Evolutionary conservation across 1,140 invertebrate species (phyloP), one percentile per base, ranked within the genome.

Genomic region (Vanessa tameamea): DNA sequence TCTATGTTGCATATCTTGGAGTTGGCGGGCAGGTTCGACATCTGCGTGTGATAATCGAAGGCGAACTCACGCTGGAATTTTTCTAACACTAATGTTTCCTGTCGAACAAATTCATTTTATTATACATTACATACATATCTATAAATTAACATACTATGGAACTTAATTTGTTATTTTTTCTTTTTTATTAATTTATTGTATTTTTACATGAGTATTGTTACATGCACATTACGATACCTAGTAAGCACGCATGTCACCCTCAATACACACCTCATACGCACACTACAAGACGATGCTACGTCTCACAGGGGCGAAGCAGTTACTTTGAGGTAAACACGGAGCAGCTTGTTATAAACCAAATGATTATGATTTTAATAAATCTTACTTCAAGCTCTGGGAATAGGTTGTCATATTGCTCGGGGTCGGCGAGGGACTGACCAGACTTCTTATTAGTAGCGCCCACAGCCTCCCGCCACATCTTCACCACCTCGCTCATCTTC

Each of bases 351-450:
- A 15, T 14, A 53, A 13, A 57, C 50, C 12, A 67, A 65, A 65
- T 37, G 26, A 67, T 55, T 5, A 51, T 6, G 1, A 43, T 15
- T n/a, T 51, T 0, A 68, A 51, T 70, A 31, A 53, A 26, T 79
- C 80, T 83, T 57, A 91, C 89, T 73, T 75, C 16, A 68, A 97
- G 95, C 3, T 97, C 97, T 2, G 98, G 98, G 88, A 99, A 99
- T 48, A 99, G 94, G 94, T 99, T 99, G 85, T 98, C 97, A 89
- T 99, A 99, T 79, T 99, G 96, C 55, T 96, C 94, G 0, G 99
- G 99, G 94, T 99, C 98, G 9, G 99, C 99, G 55, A 99, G 92
- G 64, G 97, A 97, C 85, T 98, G 97, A 1, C 97, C 97, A 0
- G 97, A 96, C 87, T 99, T 99, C 83, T 97, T 95, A 88, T 96